Evolutionary conservation across 2,888 invertebrate genomes (phyloP).

Genomic region (Ashinkailepas kermadecensis): DNA sequence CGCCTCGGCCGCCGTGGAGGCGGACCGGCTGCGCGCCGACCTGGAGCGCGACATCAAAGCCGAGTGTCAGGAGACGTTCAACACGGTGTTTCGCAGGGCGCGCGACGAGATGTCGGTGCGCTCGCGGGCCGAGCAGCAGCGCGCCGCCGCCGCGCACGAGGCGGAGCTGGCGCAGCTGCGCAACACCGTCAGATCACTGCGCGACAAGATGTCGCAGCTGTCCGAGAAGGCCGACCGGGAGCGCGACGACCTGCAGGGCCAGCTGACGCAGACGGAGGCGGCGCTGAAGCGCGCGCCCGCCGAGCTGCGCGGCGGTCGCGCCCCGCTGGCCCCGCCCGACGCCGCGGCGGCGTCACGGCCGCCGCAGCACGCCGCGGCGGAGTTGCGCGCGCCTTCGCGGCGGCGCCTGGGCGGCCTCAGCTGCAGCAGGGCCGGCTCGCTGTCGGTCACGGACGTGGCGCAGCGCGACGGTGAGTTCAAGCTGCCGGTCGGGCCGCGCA

Average conservation of each 20-base stretch:
- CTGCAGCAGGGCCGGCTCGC: not conserved
- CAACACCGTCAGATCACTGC: not conserved
- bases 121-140: not conserved
- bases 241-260: not conserved
- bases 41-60: not conserved
- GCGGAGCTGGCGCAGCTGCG: not conserved
- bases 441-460: not conserved
- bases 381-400: not conserved
- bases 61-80: constrained; percentile 11
- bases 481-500: not conserved
- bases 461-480: not conserved
- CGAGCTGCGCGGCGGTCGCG: constrained; percentile 22
- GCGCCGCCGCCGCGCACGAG: not conserved
- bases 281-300: not conserved
- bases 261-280: constrained; percentile 12
- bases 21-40: not conserved
- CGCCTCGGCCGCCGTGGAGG: not conserved
- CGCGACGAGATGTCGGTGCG: not conserved
- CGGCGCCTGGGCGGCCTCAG: not conserved
- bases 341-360: constrained; percentile 12
- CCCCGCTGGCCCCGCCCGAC: constrained; percentile 12
- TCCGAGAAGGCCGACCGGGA: not conserved
- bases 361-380: constrained; percentile 5
- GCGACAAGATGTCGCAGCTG: not conserved
- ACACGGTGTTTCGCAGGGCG: not conserved